Percentiles rank a stretch among this genome's conserved stretches.
These are phyloP conservation scores for Montipora sp. DNA, from an alignment of 64 coral and sea anemone genomes.

Conservation along the genomic window DNA sequence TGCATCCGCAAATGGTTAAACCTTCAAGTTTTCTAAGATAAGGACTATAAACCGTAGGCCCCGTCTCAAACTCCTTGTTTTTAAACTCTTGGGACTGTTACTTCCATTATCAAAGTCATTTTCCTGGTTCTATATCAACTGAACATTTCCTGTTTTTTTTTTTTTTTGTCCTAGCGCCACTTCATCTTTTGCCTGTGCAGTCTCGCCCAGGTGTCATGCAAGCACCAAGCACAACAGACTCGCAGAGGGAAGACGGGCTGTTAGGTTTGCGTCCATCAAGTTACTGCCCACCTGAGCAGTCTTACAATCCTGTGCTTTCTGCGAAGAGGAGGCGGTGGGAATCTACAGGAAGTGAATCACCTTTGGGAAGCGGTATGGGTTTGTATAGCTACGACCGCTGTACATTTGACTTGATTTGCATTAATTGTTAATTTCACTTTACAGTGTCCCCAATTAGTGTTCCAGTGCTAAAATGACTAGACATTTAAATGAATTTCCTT, in stretches of 20 bases:
- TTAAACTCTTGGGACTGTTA: no score
- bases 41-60: no score
- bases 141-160: neutral
- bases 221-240: neutral
- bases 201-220: neutral
- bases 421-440: no score
- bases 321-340: conserved; percentile 23
- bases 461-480: no score
- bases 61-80: no score
- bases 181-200: conserved; percentile 7
- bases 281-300: neutral
- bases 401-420: no score
- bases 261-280: neutral
- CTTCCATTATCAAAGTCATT: no score
- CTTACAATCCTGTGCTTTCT: neutral
- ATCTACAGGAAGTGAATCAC: conserved; percentile 42
- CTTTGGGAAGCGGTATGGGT: conserved; percentile 16
- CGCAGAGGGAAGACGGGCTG: conserved; percentile 7
- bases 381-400: neutral
- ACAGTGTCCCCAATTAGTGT: no score
- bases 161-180: neutral
- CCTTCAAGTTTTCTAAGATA: no score
- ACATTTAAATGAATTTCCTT: no score
- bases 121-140: neutral
- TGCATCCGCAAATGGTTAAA: no score